These are phyloP conservation scores for Macrotis lagotis DNA, from an alignment of 2,113 vertebrate species.

Conservation along the genomic window DNA sequence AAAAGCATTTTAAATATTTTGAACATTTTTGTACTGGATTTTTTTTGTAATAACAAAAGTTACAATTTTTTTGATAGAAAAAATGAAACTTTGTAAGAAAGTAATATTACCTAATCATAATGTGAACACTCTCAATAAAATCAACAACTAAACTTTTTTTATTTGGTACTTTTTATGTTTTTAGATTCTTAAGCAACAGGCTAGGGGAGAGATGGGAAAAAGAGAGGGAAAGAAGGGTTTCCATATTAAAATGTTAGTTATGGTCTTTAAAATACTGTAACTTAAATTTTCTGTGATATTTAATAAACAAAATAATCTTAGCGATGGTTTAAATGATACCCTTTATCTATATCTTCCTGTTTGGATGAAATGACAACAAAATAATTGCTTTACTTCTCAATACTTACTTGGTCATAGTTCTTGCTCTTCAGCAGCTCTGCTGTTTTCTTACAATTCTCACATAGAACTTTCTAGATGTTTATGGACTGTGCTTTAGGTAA, in stretches of 20 bases:
- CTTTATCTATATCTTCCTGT: too few relatives aligned
- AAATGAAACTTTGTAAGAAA: slow-evolving; percentile 74
- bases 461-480: too few relatives aligned
- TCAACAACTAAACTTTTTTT: slow-evolving; percentile 67
- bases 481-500: too few relatives aligned
- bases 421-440: too few relatives aligned
- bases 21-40: slow-evolving; percentile 81
- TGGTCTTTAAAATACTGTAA: slow-evolving; percentile 82
- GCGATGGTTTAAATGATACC: too few relatives aligned
- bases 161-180: slow-evolving; percentile 64
- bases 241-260: slow-evolving; percentile 73
- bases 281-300: slow-evolving; percentile 78
- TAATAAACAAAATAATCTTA: slow-evolving; percentile 77
- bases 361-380: too few relatives aligned
- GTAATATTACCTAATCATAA: slow-evolving; percentile 62
- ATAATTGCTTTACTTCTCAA: too few relatives aligned
- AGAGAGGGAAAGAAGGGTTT: slow-evolving; percentile 30
- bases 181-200: slow-evolving; percentile 66
- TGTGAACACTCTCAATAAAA: slow-evolving; percentile 71
- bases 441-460: too few relatives aligned
- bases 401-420: too few relatives aligned
- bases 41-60: slow-evolving; percentile 76
- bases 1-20: slow-evolving; percentile 73
- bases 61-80: slow-evolving; percentile 73
- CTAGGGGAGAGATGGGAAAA: background rate